Base-by-base conservation (phyloP, 1,140 invertebrate genomes). In the Ruditapes philippinarum region DNA sequence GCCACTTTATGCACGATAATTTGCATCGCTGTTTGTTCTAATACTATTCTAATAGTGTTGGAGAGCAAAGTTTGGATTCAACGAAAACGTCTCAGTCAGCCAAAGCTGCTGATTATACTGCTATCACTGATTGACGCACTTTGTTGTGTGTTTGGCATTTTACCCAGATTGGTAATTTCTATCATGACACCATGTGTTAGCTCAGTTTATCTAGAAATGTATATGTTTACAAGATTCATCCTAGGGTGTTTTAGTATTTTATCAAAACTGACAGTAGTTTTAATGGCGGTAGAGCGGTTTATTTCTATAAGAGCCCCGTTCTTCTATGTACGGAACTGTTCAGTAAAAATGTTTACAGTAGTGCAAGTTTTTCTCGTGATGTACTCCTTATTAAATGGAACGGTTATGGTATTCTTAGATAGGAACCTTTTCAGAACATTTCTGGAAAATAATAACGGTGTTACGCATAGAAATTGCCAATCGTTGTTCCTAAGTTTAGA, bases 271-370 rank as follows among this genome's bases (percentile, higher is more conserved):
- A 86, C 84, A 17, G 84, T 78, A 7, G 51, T 76, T 28, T 25
- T 86, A 0, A 86, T 86, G 84, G 84, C 49, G 1, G 33, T 86
- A 42, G 84, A 86, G 31, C 49, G 84, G 1, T 76, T 86, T 40
- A 86, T 86, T 78, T 57, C 84, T 5, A 73, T 86, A 25, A 38
- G 57, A 33, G 84, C 84, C 12, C 84, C 84, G 42, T 86, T 86
- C 65, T 86, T 86, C 84, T 86, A 86, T 28, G 57, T 78, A 1
- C 33, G 74, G 19, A 33, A 76, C 25, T 86, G 84, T 36, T 57
- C 70, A n/a, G 28, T 62, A 2, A 51, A 49, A 36, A 45, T 49
- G 17, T 86, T 86, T 25, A 11, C 11, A 17, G 9, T 78, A 9
- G n/a, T 76, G 1, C 45, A 78, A 7, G 17, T 33, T 19, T 31